Conservation (phyloP, 2,888 invertebrate genomes). For the Chymomyza procnemis region DNA sequence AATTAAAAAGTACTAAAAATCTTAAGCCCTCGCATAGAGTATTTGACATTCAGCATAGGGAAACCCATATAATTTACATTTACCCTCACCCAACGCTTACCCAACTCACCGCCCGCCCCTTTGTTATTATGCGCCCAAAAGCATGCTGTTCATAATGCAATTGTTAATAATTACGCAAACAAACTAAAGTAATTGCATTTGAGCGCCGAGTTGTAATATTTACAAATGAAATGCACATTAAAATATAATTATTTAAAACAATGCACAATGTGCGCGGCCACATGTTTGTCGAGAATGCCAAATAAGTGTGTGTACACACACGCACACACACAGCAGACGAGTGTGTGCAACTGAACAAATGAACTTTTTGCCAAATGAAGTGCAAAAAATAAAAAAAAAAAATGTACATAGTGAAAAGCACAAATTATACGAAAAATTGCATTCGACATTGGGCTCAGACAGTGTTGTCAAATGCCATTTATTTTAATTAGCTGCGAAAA, state of each 20-base stretch:
- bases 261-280: constrained; percentile 8
- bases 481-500: constrained; percentile 62
- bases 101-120: too few relatives aligned
- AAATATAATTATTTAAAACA: constrained; percentile 58
- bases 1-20: too few relatives aligned
- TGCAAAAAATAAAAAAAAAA: too few relatives aligned
- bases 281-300: constrained; percentile 11
- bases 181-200: constrained; percentile 61
- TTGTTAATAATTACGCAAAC: constrained; percentile 49
- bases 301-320: neutral
- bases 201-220: constrained; percentile 8
- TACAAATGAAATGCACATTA: constrained; percentile 40
- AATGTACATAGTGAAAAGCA: constrained; percentile 20
- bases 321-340: too few relatives aligned
- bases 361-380: constrained; percentile 50
- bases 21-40: too few relatives aligned
- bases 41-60: too few relatives aligned
- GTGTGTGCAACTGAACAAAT: neutral
- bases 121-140: constrained; percentile 21
- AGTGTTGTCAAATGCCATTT: constrained; percentile 38
- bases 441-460: neutral
- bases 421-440: neutral
- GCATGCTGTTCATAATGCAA: constrained; percentile 55
- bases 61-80: too few relatives aligned
- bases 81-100: too few relatives aligned